Evolutionary conservation across 2,888 invertebrate genomes (phyloP).

Genomic region (Steinernema carpocapsae): DNA sequence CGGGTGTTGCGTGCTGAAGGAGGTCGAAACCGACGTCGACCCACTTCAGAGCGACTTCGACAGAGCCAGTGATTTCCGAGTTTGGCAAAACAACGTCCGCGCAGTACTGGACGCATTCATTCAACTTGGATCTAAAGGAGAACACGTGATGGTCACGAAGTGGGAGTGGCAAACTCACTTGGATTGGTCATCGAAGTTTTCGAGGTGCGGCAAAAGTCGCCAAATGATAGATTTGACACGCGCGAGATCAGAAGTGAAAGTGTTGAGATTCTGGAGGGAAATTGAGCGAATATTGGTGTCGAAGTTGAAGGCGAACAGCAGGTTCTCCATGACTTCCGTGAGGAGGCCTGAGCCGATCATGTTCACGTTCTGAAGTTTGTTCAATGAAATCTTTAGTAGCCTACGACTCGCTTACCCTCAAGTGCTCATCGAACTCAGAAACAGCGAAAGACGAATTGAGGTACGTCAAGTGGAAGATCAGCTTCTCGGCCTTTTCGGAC

Average conservation of each 20-base stretch:
- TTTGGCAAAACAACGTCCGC: not conserved
- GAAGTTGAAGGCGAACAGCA: not conserved
- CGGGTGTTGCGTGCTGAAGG: slow-evolving; percentile 40
- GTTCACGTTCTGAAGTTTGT: not conserved
- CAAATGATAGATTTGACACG: slow-evolving; percentile 7
- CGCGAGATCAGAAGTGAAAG: not conserved
- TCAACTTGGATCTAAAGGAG: not conserved
- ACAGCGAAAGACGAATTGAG: not conserved
- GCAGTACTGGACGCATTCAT: not conserved
- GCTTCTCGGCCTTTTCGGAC: not conserved
- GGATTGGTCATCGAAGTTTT: not conserved
- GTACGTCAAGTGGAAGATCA: not conserved
- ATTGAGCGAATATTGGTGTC: slow-evolving; percentile 4
- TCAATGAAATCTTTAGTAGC: not conserved
- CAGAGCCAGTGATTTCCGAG: not conserved
- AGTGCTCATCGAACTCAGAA: not conserved
- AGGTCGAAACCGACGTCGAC: not conserved
- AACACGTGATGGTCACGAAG: not conserved
- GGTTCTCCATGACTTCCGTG: not conserved
- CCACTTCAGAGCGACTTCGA: not conserved
- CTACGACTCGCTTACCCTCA: not conserved
- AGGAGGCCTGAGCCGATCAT: not conserved
- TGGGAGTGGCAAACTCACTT: not conserved
- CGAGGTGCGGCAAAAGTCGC: not conserved
- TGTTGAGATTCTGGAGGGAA: slow-evolving; percentile 1